Percentiles rank a stretch among this genome's conserved stretches.
phyloP scores from a whole-genome alignment of 2,797 vertebrate genomes.

The Megalops cyprinoides region DNA sequence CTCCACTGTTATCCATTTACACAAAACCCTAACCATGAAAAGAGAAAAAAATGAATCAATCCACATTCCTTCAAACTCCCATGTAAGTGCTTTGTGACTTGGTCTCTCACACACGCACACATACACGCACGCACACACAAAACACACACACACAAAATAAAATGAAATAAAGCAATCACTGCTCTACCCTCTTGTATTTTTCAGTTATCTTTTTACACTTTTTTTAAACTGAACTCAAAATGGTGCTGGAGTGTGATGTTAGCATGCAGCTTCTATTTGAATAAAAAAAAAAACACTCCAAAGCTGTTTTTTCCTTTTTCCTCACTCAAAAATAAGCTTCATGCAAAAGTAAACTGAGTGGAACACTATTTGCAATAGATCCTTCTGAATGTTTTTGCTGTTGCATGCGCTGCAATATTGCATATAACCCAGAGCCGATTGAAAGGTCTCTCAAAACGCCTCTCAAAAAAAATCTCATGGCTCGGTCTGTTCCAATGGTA shows the following conservation, averaged over 20 bases:
- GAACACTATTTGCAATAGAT: slow-evolving; percentile 70
- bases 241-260: slow-evolving; percentile 69
- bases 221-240: slow-evolving; percentile 53
- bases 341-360: slow-evolving; percentile 74
- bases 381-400: slow-evolving; percentile 65
- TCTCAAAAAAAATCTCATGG: slow-evolving; percentile 63
- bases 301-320: slow-evolving; percentile 57
- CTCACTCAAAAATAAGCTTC: slow-evolving; percentile 67
- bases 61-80: slow-evolving; percentile 74
- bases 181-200: slow-evolving; percentile 49
- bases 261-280: slow-evolving; percentile 61
- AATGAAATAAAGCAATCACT: slow-evolving; percentile 42
- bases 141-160: slow-evolving; percentile 32
- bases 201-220: slow-evolving; percentile 45
- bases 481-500: slow-evolving; percentile 47
- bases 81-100: slow-evolving; percentile 73
- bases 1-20: slow-evolving; percentile 50
- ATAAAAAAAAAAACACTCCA: too few species aligned
- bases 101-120: slow-evolving; percentile 63
- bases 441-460: slow-evolving; percentile 56
- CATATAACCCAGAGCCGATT: slow-evolving; percentile 63
- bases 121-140: slow-evolving; percentile 21
- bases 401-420: slow-evolving; percentile 68
- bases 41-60: slow-evolving; percentile 65
- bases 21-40: slow-evolving; percentile 67